Evolutionary conservation across 2,888 invertebrate genomes (phyloP).

Genomic region (Glyphotaelius pellucidus): DNA sequence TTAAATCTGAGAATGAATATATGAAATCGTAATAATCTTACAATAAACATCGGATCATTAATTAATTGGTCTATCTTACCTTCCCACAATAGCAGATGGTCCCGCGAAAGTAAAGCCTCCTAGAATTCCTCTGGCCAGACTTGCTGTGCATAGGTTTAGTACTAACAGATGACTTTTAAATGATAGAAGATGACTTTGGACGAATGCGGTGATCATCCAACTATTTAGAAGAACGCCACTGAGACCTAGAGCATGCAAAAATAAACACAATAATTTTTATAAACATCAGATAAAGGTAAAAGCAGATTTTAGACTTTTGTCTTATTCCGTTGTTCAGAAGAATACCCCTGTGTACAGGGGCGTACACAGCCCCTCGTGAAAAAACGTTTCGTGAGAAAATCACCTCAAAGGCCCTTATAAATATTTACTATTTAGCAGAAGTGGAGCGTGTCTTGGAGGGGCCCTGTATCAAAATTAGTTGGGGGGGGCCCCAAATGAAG

Average conservation of each 20-base stretch:
- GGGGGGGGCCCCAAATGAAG: too few relatives aligned
- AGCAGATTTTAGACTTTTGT: background rate
- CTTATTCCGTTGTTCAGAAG: background rate
- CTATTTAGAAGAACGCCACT: constrained; percentile 78
- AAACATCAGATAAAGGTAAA: background rate
- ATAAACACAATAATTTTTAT: background rate
- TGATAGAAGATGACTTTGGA: constrained; percentile 77
- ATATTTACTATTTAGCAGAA: too few relatives aligned
- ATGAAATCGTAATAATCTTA: too few relatives aligned
- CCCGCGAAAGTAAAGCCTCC: constrained; percentile 77
- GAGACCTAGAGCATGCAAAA: constrained; percentile 71
- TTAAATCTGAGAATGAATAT: too few relatives aligned
- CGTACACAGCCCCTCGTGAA: too few relatives aligned
- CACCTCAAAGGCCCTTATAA: too few relatives aligned
- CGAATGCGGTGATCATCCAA: constrained; percentile 78
- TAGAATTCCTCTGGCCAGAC: constrained; percentile 76
- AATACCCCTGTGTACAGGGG: too few relatives aligned
- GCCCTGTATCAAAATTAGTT: too few relatives aligned
- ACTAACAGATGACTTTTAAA: constrained; percentile 77
- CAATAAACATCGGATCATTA: background rate
- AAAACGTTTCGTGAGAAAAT: too few relatives aligned
- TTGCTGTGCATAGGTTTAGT: constrained; percentile 77
- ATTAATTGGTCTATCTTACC: constrained; percentile 69
- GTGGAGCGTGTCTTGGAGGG: too few relatives aligned
- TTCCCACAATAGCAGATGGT: constrained; percentile 76